These are phyloP conservation scores for Tetanocera ferruginea DNA, from an alignment of 2,888 invertebrate genomes.

Conservation along the genomic window DNA sequence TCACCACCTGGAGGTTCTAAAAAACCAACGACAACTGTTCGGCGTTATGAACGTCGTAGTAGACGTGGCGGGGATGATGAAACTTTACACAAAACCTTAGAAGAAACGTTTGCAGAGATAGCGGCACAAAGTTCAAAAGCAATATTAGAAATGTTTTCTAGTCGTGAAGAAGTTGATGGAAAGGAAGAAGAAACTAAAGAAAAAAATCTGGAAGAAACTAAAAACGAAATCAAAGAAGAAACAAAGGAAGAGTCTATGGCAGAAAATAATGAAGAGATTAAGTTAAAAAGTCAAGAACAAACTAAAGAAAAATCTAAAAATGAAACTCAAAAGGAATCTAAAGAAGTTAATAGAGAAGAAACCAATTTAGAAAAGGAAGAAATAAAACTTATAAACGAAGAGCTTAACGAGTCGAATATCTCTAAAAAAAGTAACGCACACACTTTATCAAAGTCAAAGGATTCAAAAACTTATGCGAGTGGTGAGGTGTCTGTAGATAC, in stretches of 20 bases:
- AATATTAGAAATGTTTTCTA: constrained; percentile 44
- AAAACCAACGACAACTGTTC: constrained; percentile 44
- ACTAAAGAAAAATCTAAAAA: neutral
- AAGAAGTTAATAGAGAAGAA: neutral
- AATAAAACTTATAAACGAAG: too few species aligned
- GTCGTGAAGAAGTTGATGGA: constrained; percentile 31
- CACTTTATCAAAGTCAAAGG: neutral
- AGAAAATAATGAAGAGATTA: neutral
- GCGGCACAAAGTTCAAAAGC: constrained; percentile 51
- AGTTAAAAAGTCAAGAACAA: neutral
- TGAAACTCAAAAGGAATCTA: neutral
- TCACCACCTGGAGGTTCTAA: constrained; percentile 35
- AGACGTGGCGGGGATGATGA: constrained; percentile 45
- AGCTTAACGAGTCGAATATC: too few species aligned
- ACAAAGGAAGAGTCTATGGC: neutral
- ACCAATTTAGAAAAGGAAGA: neutral
- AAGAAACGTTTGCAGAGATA: constrained; percentile 54
- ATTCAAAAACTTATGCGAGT: neutral
- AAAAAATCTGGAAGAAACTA: neutral
- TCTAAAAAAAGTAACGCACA: too few species aligned
- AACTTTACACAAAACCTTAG: constrained; percentile 48
- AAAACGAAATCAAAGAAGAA: neutral
- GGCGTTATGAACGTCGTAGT: constrained; percentile 51
- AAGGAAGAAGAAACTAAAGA: neutral
- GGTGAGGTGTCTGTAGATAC: neutral